Conservation (phyloP, 2,797 vertebrate species). For the Sciaenops ocellatus region DNA sequence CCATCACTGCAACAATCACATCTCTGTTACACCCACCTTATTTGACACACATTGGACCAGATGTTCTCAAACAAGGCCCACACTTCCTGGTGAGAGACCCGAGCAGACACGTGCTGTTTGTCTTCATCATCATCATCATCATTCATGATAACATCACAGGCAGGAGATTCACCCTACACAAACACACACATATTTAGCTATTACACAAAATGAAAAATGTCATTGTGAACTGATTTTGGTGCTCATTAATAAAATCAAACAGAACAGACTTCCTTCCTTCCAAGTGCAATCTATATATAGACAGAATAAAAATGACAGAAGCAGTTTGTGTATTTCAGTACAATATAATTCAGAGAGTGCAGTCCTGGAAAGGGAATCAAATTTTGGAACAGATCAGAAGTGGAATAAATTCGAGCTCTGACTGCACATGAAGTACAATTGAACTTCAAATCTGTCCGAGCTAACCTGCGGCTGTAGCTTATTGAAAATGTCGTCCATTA, state of each 20-base stretch:
- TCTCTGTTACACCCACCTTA: slow-evolving; percentile 84
- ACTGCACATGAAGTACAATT: neutral
- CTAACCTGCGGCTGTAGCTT: slow-evolving; percentile 72
- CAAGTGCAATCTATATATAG: too few species aligned
- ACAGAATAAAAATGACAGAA: neutral
- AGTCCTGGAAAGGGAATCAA: neutral
- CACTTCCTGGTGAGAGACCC: slow-evolving; percentile 86
- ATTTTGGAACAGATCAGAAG: neutral
- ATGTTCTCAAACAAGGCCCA: slow-evolving; percentile 92
- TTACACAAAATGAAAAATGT: neutral
- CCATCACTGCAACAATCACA: neutral
- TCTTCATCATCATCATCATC: slow-evolving; percentile 68
- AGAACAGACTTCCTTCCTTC: neutral
- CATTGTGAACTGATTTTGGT: too few species aligned
- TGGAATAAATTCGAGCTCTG: neutral
- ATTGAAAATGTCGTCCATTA: slow-evolving; percentile 65
- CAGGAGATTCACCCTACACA: slow-evolving; percentile 45
- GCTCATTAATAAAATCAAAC: too few species aligned
- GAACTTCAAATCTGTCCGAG: neutral
- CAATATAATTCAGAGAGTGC: neutral
- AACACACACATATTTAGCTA: neutral
- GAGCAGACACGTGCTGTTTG: slow-evolving; percentile 50
- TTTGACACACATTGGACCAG: slow-evolving; percentile 88
- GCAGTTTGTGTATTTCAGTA: neutral
- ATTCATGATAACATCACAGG: slow-evolving; percentile 77